phyloP scores from a whole-genome alignment of 2,797 vertebrate genomes.

The Anguilla megastoma region DNA sequence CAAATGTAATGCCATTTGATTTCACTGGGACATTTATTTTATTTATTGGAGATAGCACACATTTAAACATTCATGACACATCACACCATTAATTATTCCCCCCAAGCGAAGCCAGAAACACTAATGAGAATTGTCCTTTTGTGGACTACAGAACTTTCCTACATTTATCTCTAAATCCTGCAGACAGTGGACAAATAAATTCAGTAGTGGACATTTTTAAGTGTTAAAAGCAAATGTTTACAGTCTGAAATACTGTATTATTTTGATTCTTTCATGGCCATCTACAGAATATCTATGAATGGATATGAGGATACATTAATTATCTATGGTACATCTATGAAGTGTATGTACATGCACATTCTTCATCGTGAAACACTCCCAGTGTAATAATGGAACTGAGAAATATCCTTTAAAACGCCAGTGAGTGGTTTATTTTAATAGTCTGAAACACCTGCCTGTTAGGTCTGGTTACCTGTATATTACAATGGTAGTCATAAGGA shows the following conservation, averaged over 20 bases:
- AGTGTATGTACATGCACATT: too few species aligned
- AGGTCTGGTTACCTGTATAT: neutral
- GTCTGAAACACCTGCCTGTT: too few species aligned
- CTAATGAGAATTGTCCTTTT: neutral
- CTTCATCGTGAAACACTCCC: too few species aligned
- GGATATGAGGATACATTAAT: too few species aligned
- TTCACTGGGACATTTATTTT: neutral
- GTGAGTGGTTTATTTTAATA: too few species aligned
- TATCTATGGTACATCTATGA: too few species aligned
- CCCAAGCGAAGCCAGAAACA: neutral
- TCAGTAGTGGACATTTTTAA: neutral
- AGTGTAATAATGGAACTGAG: too few species aligned
- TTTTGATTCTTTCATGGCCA: too few species aligned
- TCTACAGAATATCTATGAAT: too few species aligned
- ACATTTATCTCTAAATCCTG: neutral
- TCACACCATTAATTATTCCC: neutral
- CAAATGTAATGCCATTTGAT: neutral
- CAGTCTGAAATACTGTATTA: too few species aligned
- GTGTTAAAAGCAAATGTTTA: too few species aligned
- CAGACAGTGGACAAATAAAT: neutral
- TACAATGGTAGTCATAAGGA: neutral
- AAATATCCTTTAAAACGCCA: too few species aligned
- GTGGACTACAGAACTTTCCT: neutral
- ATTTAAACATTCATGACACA: neutral
- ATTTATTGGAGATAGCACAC: neutral